phyloP scores from a whole-genome alignment of 2,113 vertebrate species.

The Eubucco bourcierii region DNA sequence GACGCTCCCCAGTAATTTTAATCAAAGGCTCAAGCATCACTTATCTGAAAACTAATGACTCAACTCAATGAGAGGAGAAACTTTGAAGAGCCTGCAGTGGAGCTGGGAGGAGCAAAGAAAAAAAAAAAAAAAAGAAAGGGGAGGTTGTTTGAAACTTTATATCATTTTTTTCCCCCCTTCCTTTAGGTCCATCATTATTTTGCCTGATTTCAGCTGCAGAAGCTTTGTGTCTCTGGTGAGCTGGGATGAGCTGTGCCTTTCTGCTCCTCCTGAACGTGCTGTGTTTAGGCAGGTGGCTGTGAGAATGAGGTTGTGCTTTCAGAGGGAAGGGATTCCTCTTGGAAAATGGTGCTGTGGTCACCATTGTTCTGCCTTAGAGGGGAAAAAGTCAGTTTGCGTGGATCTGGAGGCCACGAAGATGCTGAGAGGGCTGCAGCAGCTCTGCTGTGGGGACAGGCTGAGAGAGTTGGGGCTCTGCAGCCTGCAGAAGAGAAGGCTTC shows the following conservation, averaged over 20 bases:
- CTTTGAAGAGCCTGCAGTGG: slow-evolving; percentile 52
- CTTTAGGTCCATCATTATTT: neutral
- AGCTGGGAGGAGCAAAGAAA: neutral
- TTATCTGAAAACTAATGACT: slow-evolving; percentile 60
- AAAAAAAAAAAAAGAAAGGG: neutral
- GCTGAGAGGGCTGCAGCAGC: too few species aligned
- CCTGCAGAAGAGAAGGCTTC: too few species aligned
- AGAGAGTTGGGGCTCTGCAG: too few species aligned
- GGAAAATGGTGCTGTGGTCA: neutral
- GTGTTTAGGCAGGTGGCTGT: neutral
- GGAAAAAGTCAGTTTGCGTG: neutral
- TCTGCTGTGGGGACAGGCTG: too few species aligned
- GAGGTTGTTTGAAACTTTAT: slow-evolving; percentile 6
- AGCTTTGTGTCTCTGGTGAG: neutral
- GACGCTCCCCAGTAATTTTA: slow-evolving; percentile 60
- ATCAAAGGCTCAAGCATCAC: slow-evolving; percentile 71
- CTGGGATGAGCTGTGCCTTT: neutral
- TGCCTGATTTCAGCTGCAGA: neutral
- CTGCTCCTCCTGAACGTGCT: neutral
- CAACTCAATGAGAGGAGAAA: slow-evolving; percentile 37
- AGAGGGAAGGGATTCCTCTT: neutral
- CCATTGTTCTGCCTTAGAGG: neutral
- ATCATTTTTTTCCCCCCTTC: neutral
- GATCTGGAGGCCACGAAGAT: too few species aligned
- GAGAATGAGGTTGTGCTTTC: neutral